Conservation (phyloP, 2,888 invertebrate genomes). For the Ptilodon capucinus region DNA sequence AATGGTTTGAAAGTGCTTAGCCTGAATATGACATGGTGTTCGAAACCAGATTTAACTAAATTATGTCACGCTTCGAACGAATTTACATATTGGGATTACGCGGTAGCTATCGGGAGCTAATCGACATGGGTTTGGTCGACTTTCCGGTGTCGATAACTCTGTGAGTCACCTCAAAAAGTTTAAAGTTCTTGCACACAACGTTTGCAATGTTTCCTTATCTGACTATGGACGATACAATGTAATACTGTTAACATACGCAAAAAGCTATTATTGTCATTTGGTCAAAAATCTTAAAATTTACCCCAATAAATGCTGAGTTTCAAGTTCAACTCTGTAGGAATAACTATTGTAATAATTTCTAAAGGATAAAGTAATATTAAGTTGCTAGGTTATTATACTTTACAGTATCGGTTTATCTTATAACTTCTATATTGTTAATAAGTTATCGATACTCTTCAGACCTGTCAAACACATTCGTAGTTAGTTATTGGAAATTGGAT, state of each 20-base stretch:
- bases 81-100: background rate
- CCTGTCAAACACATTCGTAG: slow-evolving; percentile 23
- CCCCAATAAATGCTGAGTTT: no score
- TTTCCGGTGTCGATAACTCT: background rate
- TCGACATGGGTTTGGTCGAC: background rate
- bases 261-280: no score
- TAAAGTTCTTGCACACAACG: background rate
- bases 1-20: background rate
- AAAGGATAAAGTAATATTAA: no score
- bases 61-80: background rate
- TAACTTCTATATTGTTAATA: slow-evolving; percentile 7
- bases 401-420: no score
- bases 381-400: no score
- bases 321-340: no score
- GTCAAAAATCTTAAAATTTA: no score
- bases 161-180: background rate
- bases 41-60: background rate
- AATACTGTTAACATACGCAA: no score
- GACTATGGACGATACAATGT: no score
- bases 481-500: slow-evolving; percentile 31
- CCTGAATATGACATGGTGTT: background rate
- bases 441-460: slow-evolving; percentile 15
- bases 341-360: no score
- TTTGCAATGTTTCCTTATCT: no score
- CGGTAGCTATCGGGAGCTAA: background rate